These are phyloP conservation scores for Cryptoleucopteryx plumbea DNA, from an alignment of 2,113 vertebrate species.

Conservation along the genomic window DNA sequence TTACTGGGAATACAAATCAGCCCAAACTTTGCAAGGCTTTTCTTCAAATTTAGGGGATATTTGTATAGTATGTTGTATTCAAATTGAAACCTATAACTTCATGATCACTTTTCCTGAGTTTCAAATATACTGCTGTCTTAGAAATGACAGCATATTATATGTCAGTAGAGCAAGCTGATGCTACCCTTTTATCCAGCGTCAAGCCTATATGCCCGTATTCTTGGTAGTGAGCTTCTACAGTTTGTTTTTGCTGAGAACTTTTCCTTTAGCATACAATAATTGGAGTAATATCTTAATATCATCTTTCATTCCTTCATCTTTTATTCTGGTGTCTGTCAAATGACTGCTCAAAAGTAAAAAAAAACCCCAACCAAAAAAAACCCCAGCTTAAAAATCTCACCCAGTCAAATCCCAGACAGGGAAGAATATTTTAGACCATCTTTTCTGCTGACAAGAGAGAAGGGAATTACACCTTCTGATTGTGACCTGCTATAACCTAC, in stretches of 20 bases:
- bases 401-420: background rate
- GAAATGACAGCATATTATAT: background rate
- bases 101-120: background rate
- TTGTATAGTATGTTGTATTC: background rate
- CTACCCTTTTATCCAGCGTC: background rate
- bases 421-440: background rate
- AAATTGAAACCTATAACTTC: background rate
- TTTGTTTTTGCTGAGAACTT: background rate
- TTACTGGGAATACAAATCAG: background rate
- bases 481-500: background rate
- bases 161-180: background rate
- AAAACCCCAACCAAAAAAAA: background rate
- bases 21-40: background rate
- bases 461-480: background rate
- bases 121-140: background rate
- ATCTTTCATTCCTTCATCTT: background rate
- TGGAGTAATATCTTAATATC: background rate
- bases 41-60: background rate
- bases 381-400: background rate
- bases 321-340: background rate
- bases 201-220: background rate
- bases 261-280: background rate
- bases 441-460: background rate
- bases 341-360: background rate
- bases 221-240: background rate